These are phyloP conservation scores for Coregonus sp. DNA, from an alignment of 2,797 vertebrate genomes.

Conservation along the genomic window DNA sequence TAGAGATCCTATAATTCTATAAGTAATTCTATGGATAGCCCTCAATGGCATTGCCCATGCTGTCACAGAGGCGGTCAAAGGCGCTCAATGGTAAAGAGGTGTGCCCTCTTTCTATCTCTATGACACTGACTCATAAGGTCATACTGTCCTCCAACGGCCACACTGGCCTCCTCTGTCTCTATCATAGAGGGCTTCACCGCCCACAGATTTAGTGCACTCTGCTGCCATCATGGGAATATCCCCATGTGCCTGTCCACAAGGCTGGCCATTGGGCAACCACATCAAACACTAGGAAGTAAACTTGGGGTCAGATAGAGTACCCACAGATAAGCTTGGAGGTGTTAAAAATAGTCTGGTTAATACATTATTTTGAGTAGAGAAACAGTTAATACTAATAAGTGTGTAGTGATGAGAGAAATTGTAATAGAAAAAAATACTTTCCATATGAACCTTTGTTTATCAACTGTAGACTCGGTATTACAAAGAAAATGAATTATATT, in stretches of 20 bases:
- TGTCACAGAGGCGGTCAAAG: not conserved
- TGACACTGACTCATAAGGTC: not conserved
- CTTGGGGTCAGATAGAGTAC: conserved; percentile 41
- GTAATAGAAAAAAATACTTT: too few relatives aligned
- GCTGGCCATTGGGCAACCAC: conserved; percentile 26
- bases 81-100: not conserved
- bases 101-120: not conserved
- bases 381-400: not conserved
- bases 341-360: not conserved
- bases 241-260: not conserved
- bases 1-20: not conserved
- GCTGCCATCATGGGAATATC: conserved; percentile 30
- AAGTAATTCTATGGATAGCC: not conserved
- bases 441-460: too few relatives aligned
- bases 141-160: conserved; percentile 24
- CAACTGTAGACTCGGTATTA: too few relatives aligned
- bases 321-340: conserved; percentile 21
- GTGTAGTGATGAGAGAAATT: not conserved
- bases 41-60: not conserved
- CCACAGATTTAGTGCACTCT: conserved; percentile 50
- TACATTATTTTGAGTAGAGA: not conserved
- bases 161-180: conserved; percentile 29
- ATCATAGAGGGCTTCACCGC: conserved; percentile 27
- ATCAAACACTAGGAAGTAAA: conserved; percentile 42
- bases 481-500: not conserved